These are phyloP conservation scores for Copidosoma floridanum DNA, from an alignment of 1,140 invertebrate species.

Conservation along the genomic window DNA sequence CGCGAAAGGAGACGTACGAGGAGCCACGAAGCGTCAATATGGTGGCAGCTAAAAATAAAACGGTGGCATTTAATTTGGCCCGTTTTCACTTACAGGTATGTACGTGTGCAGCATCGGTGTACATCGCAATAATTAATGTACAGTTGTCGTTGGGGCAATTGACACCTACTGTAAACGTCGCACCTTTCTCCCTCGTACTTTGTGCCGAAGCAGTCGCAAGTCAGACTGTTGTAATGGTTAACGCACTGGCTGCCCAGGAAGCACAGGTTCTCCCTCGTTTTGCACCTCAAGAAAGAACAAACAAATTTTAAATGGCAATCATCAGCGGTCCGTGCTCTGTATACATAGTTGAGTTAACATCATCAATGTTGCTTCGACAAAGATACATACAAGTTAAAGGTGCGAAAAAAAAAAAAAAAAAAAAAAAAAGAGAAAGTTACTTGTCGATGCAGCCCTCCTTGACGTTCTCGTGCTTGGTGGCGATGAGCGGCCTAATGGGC, in stretches of 20 bases:
- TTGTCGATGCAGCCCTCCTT: conserved; percentile 81
- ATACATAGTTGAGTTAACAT: too few relatives aligned
- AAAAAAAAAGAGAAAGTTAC: too few relatives aligned
- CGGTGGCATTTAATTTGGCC: conserved; percentile 7
- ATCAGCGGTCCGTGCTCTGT: too few relatives aligned
- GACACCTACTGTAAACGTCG: conserved; percentile 81
- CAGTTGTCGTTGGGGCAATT: not conserved
- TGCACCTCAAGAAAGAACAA: conserved; percentile 66
- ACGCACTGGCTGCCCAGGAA: conserved; percentile 81
- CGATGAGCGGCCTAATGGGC: conserved; percentile 76
- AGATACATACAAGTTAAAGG: too few relatives aligned
- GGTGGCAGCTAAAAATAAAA: conserved; percentile 69
- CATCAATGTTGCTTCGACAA: too few relatives aligned
- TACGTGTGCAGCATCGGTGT: too few relatives aligned
- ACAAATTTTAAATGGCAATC: too few relatives aligned
- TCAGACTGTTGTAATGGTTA: conserved; percentile 82
- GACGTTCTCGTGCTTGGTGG: conserved; percentile 82
- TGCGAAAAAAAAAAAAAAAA: too few relatives aligned
- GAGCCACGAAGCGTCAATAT: conserved; percentile 84
- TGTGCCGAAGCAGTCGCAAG: conserved; percentile 89
- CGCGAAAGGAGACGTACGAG: conserved; percentile 87
- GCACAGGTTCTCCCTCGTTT: conserved; percentile 76
- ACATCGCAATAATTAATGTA: not conserved
- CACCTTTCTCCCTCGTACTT: conserved; percentile 86
- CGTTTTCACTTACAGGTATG: too few relatives aligned